A percentile compares a stretch with the other conserved stretches of the same genome.
Evolutionary conservation across 2,797 vertebrate genomes (phyloP).

Genomic region (Holocentrus rufus): DNA sequence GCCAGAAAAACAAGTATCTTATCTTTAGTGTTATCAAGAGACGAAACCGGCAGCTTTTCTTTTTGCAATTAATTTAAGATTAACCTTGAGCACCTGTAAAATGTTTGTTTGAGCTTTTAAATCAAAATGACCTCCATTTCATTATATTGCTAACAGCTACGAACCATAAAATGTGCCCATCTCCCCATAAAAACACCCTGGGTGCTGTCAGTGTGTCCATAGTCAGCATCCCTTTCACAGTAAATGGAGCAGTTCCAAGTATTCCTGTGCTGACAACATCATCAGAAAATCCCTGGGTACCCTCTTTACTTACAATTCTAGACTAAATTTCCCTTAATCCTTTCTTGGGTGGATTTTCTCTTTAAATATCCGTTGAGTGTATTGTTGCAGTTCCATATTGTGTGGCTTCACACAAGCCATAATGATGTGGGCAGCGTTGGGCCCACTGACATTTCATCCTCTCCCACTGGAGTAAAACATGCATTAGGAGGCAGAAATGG

Average conservation of each 20-base stretch:
- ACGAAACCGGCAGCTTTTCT: neutral
- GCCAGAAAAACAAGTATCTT: neutral
- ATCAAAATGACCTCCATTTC: slow-evolving; percentile 55
- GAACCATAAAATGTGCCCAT: slow-evolving; percentile 43
- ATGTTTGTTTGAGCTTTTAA: slow-evolving; percentile 49
- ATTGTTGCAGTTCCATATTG: slow-evolving; percentile 18
- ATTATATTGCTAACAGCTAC: slow-evolving; percentile 37
- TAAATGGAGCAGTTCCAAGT: slow-evolving; percentile 2
- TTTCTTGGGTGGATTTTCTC: neutral
- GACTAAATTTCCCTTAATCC: neutral
- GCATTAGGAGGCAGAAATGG: slow-evolving; percentile 46
- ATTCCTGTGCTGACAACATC: slow-evolving; percentile 1
- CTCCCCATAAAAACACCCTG: slow-evolving; percentile 40
- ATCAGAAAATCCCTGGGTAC: neutral
- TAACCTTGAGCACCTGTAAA: slow-evolving; percentile 47
- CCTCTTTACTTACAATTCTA: too few species aligned
- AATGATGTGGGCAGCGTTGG: slow-evolving; percentile 23
- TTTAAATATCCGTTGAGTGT: neutral
- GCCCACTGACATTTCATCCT: slow-evolving; percentile 50
- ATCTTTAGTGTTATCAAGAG: neutral
- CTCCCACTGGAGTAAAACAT: slow-evolving; percentile 48
- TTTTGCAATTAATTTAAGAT: neutral
- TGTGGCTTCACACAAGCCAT: neutral
- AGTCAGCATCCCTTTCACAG: slow-evolving; percentile 7
- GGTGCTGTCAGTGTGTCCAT: slow-evolving; percentile 1